phyloP scores from a whole-genome alignment of 2,888 invertebrate species.

The Scaptomyza tumidula region DNA sequence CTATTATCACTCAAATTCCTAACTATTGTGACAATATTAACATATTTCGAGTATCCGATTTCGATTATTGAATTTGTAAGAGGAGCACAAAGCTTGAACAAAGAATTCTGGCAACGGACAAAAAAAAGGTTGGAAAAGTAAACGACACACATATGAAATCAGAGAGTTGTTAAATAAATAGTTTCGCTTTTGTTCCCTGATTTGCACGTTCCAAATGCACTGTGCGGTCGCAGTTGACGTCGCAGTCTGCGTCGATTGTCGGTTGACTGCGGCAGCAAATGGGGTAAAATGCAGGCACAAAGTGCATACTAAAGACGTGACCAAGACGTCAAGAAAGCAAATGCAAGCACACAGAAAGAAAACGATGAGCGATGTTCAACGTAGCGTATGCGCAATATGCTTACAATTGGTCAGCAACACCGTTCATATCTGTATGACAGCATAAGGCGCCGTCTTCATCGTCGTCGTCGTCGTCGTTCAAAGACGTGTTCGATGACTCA shows the following conservation, averaged over 20 bases:
- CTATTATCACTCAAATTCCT: neutral
- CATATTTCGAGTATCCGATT: neutral
- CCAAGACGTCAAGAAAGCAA: slow-evolving; percentile 55
- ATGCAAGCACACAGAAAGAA: no score
- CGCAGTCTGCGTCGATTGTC: slow-evolving; percentile 1
- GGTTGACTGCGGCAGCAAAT: slow-evolving; percentile 45
- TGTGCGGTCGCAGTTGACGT: slow-evolving; percentile 17
- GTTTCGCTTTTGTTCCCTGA: slow-evolving; percentile 34
- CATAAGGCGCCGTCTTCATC: slow-evolving; percentile 26
- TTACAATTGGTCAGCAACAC: slow-evolving; percentile 47
- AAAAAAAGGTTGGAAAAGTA: neutral
- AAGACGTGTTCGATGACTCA: slow-evolving; percentile 66
- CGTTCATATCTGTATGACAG: slow-evolving; percentile 45
- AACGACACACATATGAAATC: slow-evolving; percentile 21
- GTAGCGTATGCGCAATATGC: slow-evolving; percentile 68
- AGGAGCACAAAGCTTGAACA: neutral
- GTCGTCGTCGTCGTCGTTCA: slow-evolving; percentile 4
- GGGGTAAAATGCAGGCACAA: slow-evolving; percentile 45
- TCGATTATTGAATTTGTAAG: slow-evolving; percentile 3
- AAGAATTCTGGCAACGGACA: neutral
- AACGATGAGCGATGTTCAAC: slow-evolving; percentile 46
- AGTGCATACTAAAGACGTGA: slow-evolving; percentile 72
- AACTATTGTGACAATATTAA: neutral
- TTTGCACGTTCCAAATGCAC: slow-evolving; percentile 49
- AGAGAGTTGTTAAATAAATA: slow-evolving; percentile 30